Base-by-base conservation (phyloP, 2,113 vertebrate genomes). In the Festucalex cinctus region DNA sequence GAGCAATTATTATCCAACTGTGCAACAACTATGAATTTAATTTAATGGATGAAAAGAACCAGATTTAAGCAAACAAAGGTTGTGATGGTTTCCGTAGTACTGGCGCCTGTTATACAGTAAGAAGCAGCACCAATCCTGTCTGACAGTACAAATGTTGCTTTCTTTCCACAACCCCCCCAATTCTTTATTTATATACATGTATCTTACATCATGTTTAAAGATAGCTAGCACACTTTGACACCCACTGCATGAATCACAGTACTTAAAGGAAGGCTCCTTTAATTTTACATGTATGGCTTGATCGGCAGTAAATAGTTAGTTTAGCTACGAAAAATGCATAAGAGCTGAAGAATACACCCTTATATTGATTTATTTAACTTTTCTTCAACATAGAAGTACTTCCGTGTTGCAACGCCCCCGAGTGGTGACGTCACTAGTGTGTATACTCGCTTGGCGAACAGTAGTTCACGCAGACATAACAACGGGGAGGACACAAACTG, bases 231-330 rank as follows among this genome's bases (percentile, higher is more conserved):
- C 75, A 74, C 69, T 79, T 86, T 58, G 64, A 71, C 72, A 53
- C 85, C 83, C 82, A 88, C 85, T 69, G 68, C 58, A 77, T 87
- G 82, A 88, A 51, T 87, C 85, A 87, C 62, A 61, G 73, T 77
- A 65, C 70, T 80, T 72, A 66, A n/a, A n/a, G n/a, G n/a, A n/a
- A n/a, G n/a, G n/a, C n/a, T n/a, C n/a, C n/a, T n/a, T n/a, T n/a
- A n/a, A n/a, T n/a, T n/a, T n/a, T n/a, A n/a, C n/a, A n/a, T n/a
- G n/a, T n/a, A n/a, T n/a, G n/a, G n/a, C n/a, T n/a, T n/a, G n/a
- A n/a, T n/a, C n/a, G n/a, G n/a, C n/a, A n/a, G n/a, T n/a, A n/a
- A n/a, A n/a, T n/a, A n/a, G n/a, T n/a, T n/a, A n/a, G n/a, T n/a
- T n/a, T n/a, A n/a, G n/a, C n/a, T n/a, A n/a, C n/a, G n/a, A n/a